Evolutionary conservation across 2,113 vertebrate genomes (phyloP), one percentile per base, ranked within the genome.

Genomic region (Anoura caudifer): DNA sequence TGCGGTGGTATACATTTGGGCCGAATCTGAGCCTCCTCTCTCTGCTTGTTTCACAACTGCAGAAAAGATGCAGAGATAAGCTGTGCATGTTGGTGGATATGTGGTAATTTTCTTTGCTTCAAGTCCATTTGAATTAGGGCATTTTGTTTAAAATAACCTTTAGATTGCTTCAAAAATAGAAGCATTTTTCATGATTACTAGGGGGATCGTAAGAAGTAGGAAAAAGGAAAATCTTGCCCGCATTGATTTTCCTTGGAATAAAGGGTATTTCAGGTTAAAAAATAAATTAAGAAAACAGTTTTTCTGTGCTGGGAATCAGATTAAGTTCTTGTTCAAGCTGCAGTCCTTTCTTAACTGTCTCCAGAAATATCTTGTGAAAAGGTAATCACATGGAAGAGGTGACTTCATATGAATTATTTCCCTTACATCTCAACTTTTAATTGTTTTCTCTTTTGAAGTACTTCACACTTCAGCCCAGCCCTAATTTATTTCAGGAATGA

Each of bases 241-340:
- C 7, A 63, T 1, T 54, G 45, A 95, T n/a, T 95, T 72, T 20
- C 38, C 15, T 52, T 38, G 28, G 17, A 80, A 72, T 38, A 84
- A 96, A 92, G 4, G 6, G 1, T 93, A 2, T 54, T 77, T 70
- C 9, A 47, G 47, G 7, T 69, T 88, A 11, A 43, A 31, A 56
- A 95, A 61, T 4, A 89, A 95, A 92, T 90, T 61, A 54, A 95
- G 31, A 67, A 93, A 87, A 28, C 4, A 43, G 1, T 95, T 97
- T n/a, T 70, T 77, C 65, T 83, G 7, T 93, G 12, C 19, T 41
- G 8, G 19, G 28, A 43, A 43, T 76, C 24, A 73, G 15, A 93
- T 54, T 94, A 70, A 36, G 45, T 79, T 87, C 33, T 31, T 7
- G 19, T 67, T 80, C 8, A 90, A 43, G 2, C 63, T 94, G 2